phyloP scores from a whole-genome alignment of 2,113 vertebrate genomes.

The Blennius ocellaris region DNA sequence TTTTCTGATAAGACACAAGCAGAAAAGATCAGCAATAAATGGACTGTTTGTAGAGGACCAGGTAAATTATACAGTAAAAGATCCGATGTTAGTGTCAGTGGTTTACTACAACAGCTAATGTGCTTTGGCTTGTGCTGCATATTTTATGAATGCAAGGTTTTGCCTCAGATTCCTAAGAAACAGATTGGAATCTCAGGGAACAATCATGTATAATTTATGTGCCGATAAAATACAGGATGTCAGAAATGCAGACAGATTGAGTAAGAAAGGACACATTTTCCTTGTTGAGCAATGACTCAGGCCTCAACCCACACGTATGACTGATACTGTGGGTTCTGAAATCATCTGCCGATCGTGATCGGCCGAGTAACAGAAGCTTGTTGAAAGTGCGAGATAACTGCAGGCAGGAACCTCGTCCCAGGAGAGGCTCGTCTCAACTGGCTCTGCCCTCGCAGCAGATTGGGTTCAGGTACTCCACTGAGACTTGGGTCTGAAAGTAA shows the following conservation, averaged over 20 bases:
- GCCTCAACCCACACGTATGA: slow-evolving; percentile 34
- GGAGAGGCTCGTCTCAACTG: slow-evolving; percentile 26
- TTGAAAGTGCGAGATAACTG: background rate
- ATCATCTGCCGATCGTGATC: background rate
- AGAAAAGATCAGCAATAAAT: no score
- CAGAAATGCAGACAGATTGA: background rate
- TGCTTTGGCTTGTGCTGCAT: no score
- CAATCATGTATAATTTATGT: background rate
- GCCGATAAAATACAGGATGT: background rate
- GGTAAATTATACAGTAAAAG: no score
- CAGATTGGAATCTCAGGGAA: background rate
- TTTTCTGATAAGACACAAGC: no score
- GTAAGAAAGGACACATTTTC: background rate
- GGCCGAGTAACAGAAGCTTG: no score
- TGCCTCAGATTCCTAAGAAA: background rate
- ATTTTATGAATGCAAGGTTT: background rate
- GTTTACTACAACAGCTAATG: background rate
- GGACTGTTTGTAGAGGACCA: no score
- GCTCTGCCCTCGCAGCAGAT: slow-evolving; percentile 41
- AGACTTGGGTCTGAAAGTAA: slow-evolving; percentile 3
- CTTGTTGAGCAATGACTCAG: slow-evolving; percentile 38
- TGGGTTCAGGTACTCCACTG: slow-evolving; percentile 31
- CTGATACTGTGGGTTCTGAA: slow-evolving; percentile 23
- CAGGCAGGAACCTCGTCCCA: slow-evolving; percentile 1
- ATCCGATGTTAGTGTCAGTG: no score